Evolutionary conservation across 2,113 vertebrate genomes (phyloP), one percentile per base, ranked within the genome.

Genomic region (Tor tambroides): DNA sequence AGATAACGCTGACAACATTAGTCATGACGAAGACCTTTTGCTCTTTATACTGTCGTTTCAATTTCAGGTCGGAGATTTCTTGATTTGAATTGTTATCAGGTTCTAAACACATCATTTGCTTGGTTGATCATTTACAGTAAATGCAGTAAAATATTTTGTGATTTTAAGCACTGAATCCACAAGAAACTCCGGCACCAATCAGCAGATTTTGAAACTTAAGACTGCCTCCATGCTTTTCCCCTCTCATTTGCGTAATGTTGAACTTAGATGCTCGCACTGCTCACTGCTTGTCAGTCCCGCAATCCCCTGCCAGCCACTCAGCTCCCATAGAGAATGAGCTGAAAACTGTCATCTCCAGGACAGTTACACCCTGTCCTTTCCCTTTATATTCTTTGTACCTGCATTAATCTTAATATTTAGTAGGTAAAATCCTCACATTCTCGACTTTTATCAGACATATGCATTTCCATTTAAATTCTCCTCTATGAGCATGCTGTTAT

Each of bases 191-290:
- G 6, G 8, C 28, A 41, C 38, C 12, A 75, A 41, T 26, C 19
- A 43, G 11, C 23, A 46, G 35, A 38, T 71, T 71, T 23, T 71
- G 32, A 56, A 54, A 54, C 49, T 7, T 75, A n/a, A 12, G 1
- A 15, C 26, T 78, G 54, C 30, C 54, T 61, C 38, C 21, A 38
- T 80, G 19, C 28, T 30, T 54, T 78, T 54, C 10, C 2, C 19
- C 32, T 38, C 54, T 59, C 32, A 38, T 80, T 80, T 41, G 78
- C 30, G n/a, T 56, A 79, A 51, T 17, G 28, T 78, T 78, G 28
- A 78, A 56, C 0, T 30, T 54, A 6, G 28, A 78, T 3, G 4
- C 28, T 78, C 51, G n/a, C 21, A n/a, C 28, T 23, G 11, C 78
- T 56, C 21, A n/a, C 28, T 23, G 11, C 78, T 56, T 54, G 28